Conservation (phyloP, 2,888 invertebrate species). For the Epinotia brunnichana region DNA sequence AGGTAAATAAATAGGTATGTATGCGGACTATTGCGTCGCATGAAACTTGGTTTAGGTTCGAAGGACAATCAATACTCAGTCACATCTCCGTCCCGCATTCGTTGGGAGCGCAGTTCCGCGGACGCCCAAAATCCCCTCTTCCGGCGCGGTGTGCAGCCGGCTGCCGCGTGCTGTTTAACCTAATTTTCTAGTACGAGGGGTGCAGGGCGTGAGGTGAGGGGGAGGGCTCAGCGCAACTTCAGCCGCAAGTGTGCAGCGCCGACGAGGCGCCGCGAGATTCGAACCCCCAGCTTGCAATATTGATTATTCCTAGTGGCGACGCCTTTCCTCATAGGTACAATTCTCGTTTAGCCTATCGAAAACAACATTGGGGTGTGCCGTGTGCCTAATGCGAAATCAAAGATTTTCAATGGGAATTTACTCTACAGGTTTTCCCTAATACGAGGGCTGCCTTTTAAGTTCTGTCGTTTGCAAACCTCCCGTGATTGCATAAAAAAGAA, state of each 20-base stretch:
- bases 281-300: conserved; percentile 73
- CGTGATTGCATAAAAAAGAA: too few relatives aligned
- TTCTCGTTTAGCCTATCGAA: conserved; percentile 27
- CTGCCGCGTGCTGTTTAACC: conserved; percentile 81
- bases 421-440: too few relatives aligned
- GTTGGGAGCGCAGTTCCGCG: conserved; percentile 77
- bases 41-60: conserved; percentile 66
- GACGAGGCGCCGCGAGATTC: conserved; percentile 70
- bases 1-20: conserved; percentile 17
- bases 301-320: conserved; percentile 61
- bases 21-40: conserved; percentile 53
- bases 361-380: conserved; percentile 17
- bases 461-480: too few relatives aligned
- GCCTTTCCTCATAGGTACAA: conserved; percentile 21
- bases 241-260: conserved; percentile 77
- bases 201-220: conserved; percentile 66
- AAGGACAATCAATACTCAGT: conserved; percentile 81
- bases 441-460: too few relatives aligned
- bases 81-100: conserved; percentile 80
- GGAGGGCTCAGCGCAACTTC: conserved; percentile 68
- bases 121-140: conserved; percentile 78
- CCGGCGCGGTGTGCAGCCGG: conserved; percentile 76
- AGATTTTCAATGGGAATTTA: too few relatives aligned
- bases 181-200: conserved; percentile 81
- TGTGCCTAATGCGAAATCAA: background rate